A percentile compares a stretch with the other conserved stretches of the same genome.
Conservation (phyloP, 2,113 vertebrate species). For the Callithrix jacchus region DNA sequence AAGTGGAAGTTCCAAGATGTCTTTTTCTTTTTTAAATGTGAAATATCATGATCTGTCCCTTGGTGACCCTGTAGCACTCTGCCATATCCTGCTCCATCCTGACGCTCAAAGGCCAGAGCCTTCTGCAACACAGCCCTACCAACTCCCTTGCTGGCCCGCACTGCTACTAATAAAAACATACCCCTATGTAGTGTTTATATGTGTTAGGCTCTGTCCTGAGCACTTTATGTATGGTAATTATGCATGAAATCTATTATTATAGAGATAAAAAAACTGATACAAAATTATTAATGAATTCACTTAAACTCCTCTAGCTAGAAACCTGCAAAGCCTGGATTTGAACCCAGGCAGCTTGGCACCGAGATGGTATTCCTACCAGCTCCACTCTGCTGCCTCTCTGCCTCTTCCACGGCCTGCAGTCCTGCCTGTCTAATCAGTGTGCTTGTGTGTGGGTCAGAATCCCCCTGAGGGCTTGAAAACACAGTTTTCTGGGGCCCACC, state of each 20-base stretch:
- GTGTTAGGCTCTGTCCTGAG: not conserved
- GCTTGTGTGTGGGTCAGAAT: not conserved
- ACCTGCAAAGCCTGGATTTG: not conserved
- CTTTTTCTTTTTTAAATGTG: not conserved
- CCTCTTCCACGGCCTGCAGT: not conserved
- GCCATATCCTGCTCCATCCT: not conserved
- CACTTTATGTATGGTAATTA: not conserved
- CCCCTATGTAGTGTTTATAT: accelerated
- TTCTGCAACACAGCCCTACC: too few relatives aligned
- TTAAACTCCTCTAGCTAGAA: not conserved
- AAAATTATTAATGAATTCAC: not conserved
- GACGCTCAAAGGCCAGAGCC: not conserved
- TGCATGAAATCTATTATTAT: not conserved
- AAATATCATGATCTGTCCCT: not conserved
- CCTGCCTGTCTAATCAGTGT: not conserved
- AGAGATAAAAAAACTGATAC: not conserved
- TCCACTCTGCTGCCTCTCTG: too few relatives aligned
- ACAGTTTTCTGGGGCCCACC: not conserved
- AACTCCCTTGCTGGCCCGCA: accelerated
- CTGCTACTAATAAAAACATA: not conserved
- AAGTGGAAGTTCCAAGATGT: not conserved
- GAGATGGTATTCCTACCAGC: accelerated
- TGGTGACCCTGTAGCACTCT: not conserved
- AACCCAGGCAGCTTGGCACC: not conserved
- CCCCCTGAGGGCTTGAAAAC: not conserved